A percentile compares a stretch with the other conserved stretches of the same genome.
Conservation (phyloP, 35 echinoderm and acorn worm species). For the Anneissia japonica region DNA sequence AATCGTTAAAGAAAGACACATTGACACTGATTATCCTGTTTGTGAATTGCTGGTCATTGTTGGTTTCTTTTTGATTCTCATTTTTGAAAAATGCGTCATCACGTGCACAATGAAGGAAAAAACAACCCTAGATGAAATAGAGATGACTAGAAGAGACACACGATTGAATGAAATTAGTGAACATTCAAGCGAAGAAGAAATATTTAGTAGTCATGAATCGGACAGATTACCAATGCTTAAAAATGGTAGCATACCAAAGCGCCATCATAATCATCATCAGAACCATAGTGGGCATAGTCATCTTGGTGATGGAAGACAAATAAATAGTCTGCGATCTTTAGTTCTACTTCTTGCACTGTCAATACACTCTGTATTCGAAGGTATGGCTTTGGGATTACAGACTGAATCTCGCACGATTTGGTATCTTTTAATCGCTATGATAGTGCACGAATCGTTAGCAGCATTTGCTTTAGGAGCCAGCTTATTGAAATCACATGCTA, state of each 20-base stretch:
- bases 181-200: neutral
- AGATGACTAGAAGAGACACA: neutral
- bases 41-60: constrained; percentile 69
- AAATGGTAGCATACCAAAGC: neutral
- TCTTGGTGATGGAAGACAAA: constrained; percentile 25
- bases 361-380: constrained; percentile 87
- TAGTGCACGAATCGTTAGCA: constrained; percentile 85
- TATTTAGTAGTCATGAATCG: neutral
- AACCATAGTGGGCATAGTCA: constrained; percentile 67
- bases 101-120: constrained; percentile 14
- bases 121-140: neutral
- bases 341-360: constrained; percentile 83
- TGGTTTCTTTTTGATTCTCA: constrained; percentile 88
- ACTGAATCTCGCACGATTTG: constrained; percentile 43
- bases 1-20: constrained; percentile 33
- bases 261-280: constrained; percentile 25
- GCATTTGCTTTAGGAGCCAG: constrained; percentile 79
- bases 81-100: constrained; percentile 56
- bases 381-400: constrained; percentile 89
- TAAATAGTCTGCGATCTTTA: constrained; percentile 49
- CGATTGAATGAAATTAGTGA: constrained; percentile 4
- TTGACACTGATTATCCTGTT: constrained; percentile 57
- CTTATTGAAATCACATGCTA: constrained; percentile 58
- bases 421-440: constrained; percentile 73
- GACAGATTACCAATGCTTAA: neutral